A percentile compares a stretch with the other conserved stretches of the same genome.
Evolutionary conservation across 2,113 vertebrate genomes (phyloP).

Genomic region (Pagrus major): DNA sequence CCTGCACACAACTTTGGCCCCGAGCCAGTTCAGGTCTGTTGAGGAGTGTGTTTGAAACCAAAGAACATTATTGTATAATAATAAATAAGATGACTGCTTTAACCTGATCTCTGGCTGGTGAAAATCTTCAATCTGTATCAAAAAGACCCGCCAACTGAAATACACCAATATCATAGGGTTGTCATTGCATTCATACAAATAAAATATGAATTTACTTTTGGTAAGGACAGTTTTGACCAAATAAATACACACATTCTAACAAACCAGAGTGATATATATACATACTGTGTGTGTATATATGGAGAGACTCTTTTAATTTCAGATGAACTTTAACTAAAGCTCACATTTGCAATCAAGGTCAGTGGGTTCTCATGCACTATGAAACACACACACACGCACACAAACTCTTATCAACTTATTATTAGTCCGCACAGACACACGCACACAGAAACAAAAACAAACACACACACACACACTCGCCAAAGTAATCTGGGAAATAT

Average conservation of each 20-base stretch:
- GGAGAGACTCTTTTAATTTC: too few species aligned
- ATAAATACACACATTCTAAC: neutral
- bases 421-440: conserved; percentile 35
- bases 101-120: neutral
- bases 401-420: conserved; percentile 34
- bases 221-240: neutral
- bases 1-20: neutral
- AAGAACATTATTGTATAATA: neutral
- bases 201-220: neutral
- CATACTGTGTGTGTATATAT: too few species aligned
- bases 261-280: neutral
- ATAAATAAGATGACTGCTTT: neutral
- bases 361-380: neutral
- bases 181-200: neutral
- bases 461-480: conserved; percentile 33
- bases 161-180: too few species aligned
- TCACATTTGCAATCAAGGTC: neutral
- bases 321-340: neutral
- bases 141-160: neutral
- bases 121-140: neutral
- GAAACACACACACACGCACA: neutral
- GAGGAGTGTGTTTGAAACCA: neutral
- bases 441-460: conserved; percentile 23
- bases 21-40: neutral
- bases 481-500: conserved; percentile 77